phyloP scores from a whole-genome alignment of 92 coral and sea anemone species.

The Heteractis magnifica region DNA sequence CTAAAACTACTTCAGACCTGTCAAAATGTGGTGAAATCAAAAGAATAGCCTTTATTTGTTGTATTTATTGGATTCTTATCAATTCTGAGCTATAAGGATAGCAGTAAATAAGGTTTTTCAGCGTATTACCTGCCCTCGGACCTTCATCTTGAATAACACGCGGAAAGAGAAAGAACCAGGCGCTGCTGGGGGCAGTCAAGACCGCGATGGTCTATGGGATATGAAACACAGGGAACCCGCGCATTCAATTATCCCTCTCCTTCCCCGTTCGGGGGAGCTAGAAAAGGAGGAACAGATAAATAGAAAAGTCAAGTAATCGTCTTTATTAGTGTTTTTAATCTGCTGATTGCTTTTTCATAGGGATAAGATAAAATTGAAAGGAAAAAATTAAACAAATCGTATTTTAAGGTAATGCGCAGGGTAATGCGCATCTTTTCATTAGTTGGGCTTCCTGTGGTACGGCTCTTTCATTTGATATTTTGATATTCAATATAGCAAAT shows the following conservation, averaged over 20 bases:
- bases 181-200: constrained; percentile 81
- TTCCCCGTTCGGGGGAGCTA: no score
- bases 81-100: background rate
- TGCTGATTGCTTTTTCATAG: no score
- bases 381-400: background rate
- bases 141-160: constrained; percentile 96
- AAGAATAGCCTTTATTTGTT: background rate
- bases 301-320: no score
- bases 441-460: no score
- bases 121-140: constrained; percentile 89
- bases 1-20: background rate
- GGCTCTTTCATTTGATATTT: no score
- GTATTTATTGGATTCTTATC: background rate
- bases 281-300: background rate
- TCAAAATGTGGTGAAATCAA: background rate
- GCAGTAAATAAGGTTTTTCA: constrained; percentile 12
- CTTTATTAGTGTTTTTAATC: no score
- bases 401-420: no score
- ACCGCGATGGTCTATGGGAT: constrained; percentile 30
- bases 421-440: no score
- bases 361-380: background rate
- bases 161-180: constrained; percentile 74
- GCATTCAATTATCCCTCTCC: background rate
- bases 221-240: constrained; percentile 23
- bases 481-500: no score